Base-by-base conservation (phyloP, 2,113 vertebrate genomes). In the Lepus europaeus region DNA sequence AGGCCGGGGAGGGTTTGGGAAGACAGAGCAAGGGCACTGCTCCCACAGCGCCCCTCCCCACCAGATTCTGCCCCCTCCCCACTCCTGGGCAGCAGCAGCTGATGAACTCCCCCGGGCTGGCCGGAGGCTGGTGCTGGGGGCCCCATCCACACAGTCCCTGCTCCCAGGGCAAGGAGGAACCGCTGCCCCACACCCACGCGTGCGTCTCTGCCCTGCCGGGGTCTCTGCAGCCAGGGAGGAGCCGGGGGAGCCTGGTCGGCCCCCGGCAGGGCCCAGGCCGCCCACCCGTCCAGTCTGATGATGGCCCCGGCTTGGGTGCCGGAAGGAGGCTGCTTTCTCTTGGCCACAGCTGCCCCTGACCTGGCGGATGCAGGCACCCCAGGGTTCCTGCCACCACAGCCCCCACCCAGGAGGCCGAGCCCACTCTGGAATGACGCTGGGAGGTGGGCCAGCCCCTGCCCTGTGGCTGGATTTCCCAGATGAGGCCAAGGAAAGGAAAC, bases 401-500 rank as follows among this genome's bases (percentile, higher is more conserved):
- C 45, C 13, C 85, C 56, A 17, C 61, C 4, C 0, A 1, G 27
- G 70, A 74, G 51, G 70, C 84, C 90, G 14, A 77, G 64, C 23
- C 22, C 3, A 10, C 80, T 64, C 29, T 49, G 80, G 19, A 76
- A 25, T 5, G 39, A 59, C 0, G 3, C 14, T 6, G 56, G 17
- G 84, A n/a, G 66, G 77, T 85, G 0, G 19, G 53, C 61, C 12
- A 53, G 86, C n/a, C 29, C 17, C 22, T 36, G 29, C 6, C 33
- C 73, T 23, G 4, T 0, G 6, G 12, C 29, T 72, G 76, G 49
- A 74, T 64, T 64, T 79, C 81, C 45, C 39, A 59, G 39, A 61
- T 3, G 33, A 49, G 80, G 83, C 77, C 79, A 66, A 80, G 27
- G 59, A 64, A 87, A 92, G 88, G 29, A 70, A 92, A 85, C 25